Evolutionary conservation across 2,113 vertebrate genomes (phyloP).

Genomic region (Lagopus muta): DNA sequence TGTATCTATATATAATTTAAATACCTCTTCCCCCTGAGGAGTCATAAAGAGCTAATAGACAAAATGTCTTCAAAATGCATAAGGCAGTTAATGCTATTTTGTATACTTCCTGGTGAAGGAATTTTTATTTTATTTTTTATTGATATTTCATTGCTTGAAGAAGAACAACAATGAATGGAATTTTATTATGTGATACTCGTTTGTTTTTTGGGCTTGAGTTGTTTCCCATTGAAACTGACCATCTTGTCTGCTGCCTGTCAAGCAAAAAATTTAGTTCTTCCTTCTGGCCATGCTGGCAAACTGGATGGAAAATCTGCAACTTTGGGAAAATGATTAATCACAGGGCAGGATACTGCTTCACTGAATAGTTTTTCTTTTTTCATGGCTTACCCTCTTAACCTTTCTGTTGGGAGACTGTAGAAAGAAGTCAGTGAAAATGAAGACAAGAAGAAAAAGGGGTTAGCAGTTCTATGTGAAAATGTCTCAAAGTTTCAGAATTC

Average conservation of each 20-base stretch:
- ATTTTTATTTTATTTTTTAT: conserved; percentile 8
- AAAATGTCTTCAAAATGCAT: not conserved
- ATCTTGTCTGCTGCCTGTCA: not conserved
- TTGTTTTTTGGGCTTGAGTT: conserved; percentile 15
- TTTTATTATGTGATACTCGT: conserved; percentile 3
- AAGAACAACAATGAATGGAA: conserved; percentile 33
- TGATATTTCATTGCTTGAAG: conserved; percentile 14
- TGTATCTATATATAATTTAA: not conserved
- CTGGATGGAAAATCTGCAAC: conserved; percentile 2
- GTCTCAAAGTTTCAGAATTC: not conserved
- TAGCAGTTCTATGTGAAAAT: not conserved
- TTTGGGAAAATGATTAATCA: not conserved
- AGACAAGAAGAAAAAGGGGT: not conserved
- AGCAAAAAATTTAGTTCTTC: conserved; percentile 24
- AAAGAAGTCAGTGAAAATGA: not conserved
- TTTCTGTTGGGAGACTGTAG: not conserved
- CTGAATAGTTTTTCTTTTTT: not conserved
- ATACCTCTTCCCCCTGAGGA: not conserved
- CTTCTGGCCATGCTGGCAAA: not conserved
- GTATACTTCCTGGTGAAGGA: not conserved
- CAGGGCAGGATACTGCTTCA: not conserved
- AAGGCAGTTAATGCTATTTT: not conserved
- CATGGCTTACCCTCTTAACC: not conserved
- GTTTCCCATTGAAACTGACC: conserved; percentile 20
- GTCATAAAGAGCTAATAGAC: not conserved